Conservation (phyloP, 2,888 invertebrate genomes). For the Agrotis puta region DNA sequence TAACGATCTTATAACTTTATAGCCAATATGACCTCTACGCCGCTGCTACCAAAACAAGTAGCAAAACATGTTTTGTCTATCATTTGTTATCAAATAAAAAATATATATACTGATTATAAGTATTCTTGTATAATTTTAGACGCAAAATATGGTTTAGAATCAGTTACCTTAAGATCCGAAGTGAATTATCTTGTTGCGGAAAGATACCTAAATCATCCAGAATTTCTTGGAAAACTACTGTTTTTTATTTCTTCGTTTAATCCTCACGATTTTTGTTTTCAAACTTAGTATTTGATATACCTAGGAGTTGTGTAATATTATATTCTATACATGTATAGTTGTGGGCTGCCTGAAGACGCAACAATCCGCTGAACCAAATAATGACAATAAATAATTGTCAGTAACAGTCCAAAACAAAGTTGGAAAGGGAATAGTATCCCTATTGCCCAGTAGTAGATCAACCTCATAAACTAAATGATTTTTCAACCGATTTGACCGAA, state of each 20-base stretch:
- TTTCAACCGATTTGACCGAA: background rate
- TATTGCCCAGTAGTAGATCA: background rate
- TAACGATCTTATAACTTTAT: constrained; percentile 17
- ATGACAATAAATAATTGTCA: background rate
- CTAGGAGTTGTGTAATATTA: too few species aligned
- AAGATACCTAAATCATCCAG: background rate
- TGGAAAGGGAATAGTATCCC: background rate
- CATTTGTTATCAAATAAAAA: constrained; percentile 22
- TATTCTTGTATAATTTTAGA: background rate
- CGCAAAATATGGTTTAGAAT: background rate
- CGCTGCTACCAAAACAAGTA: constrained; percentile 19
- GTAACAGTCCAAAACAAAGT: background rate
- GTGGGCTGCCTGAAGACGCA: too few species aligned
- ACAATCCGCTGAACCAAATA: too few species aligned
- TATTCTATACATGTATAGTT: too few species aligned
- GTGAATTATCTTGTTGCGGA: too few species aligned
- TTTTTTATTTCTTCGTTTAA: background rate
- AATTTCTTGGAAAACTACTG: background rate
- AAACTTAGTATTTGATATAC: background rate
- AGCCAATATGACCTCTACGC: constrained; percentile 33
- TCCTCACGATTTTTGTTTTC: background rate
- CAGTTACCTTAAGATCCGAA: background rate
- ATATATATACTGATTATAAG: background rate
- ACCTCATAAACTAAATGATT: background rate
- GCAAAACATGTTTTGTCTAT: constrained; percentile 31